Evolutionary conservation across 2,113 vertebrate species (phyloP).

Genomic region (Pseudopipra pipra): DNA sequence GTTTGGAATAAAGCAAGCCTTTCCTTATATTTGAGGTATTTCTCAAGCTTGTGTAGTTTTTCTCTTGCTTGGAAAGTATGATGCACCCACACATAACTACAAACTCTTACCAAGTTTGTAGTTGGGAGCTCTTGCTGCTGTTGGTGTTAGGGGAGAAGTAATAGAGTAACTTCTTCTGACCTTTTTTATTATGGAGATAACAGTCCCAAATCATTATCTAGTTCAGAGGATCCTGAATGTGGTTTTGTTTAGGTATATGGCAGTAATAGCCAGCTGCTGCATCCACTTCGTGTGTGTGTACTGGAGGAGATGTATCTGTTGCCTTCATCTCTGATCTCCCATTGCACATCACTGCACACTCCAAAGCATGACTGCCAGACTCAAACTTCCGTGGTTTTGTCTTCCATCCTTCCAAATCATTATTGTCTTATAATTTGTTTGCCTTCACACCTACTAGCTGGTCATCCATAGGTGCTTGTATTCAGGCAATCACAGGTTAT

Average conservation of each 20-base stretch:
- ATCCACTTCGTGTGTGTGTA: background rate
- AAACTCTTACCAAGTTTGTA: background rate
- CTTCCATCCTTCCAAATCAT: background rate
- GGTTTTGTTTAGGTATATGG: background rate
- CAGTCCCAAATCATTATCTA: background rate
- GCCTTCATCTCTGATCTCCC: background rate
- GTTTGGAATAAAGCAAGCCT: background rate
- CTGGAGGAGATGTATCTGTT: background rate
- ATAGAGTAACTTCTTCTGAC: background rate
- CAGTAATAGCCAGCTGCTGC: background rate
- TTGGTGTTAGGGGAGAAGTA: background rate
- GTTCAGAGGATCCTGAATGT: background rate
- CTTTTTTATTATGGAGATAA: background rate
- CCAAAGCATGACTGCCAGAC: background rate
- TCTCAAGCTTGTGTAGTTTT: background rate
- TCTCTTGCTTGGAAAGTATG: background rate
- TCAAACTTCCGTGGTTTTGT: background rate
- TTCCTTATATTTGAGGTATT: background rate
- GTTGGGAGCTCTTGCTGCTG: background rate
- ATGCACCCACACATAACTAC: background rate
- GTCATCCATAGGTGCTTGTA: background rate
- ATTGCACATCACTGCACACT: rapidly evolving
- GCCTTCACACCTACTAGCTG: background rate
- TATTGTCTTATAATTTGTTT: background rate
- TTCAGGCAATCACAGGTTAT: background rate